Evolutionary conservation across 2,888 invertebrate genomes (phyloP).

Genomic region (Oligia fasciuncula): DNA sequence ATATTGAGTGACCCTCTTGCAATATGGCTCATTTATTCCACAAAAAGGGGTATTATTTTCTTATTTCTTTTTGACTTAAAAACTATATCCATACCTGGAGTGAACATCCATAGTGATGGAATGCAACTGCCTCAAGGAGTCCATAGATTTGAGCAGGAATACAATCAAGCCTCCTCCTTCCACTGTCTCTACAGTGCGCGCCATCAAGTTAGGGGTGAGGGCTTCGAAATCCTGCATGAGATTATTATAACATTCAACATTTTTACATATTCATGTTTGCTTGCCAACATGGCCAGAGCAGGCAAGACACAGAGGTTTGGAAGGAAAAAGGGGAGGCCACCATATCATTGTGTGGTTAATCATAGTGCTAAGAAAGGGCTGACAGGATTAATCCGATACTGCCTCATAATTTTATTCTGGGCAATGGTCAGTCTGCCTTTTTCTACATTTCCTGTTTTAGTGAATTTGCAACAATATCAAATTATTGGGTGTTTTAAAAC

Average conservation of each 20-base stretch:
- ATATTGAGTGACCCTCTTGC: no score
- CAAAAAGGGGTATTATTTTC: no score
- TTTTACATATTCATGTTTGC: no score
- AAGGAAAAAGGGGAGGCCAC: no score
- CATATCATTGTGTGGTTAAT: not conserved
- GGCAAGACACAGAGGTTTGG: no score
- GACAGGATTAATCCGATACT: not conserved
- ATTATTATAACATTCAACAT: not conserved
- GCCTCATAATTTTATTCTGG: not conserved
- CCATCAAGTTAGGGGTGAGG: slow-evolving; percentile 98
- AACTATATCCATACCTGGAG: slow-evolving; percentile 87
- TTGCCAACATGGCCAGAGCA: no score
- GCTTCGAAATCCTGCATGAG: slow-evolving; percentile 97
- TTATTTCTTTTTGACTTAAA: no score
- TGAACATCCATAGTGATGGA: slow-evolving; percentile 99
- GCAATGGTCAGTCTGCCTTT: not conserved
- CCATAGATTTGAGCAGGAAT: slow-evolving; percentile 95
- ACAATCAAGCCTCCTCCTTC: slow-evolving; percentile 99
- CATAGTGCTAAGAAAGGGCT: not conserved
- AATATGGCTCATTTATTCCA: no score
- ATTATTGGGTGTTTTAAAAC: not conserved
- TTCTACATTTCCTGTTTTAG: not conserved
- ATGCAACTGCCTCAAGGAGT: slow-evolving; percentile 97
- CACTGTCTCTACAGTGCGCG: slow-evolving; percentile 99
- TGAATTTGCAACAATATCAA: not conserved